Evolutionary conservation across 2,888 invertebrate genomes (phyloP), one percentile per base, ranked within the genome.

Genomic region (Synanthedon tipuliformis): DNA sequence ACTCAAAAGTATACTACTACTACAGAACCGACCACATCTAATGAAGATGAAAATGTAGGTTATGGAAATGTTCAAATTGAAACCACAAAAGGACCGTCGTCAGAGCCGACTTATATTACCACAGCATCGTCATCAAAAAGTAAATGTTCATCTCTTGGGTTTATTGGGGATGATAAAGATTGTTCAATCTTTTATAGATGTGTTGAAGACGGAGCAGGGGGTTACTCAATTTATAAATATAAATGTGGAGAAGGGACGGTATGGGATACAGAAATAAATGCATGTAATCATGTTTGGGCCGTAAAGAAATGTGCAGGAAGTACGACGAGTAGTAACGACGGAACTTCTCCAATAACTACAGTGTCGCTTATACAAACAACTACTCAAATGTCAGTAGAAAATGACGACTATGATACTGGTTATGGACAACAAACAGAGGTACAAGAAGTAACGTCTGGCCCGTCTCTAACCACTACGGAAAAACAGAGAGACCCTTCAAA

Each of bases 121-220:
- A 16, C 45, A 51, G 27, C 5, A 40, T 67, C 64, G 2, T 62
- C 68, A 40, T 8, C 40, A 15, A 15, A 51, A 41, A 51, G 10
- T 51, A 16, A 41, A 16, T 61, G 61, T 51, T 53, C 52, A n/a
- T 41, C 41, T 27, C 76, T 76, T 56, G 88, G 88, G 41, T 89
- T 83, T 62, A 81, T 78, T 59, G 71, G 81, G 2, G 73, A 83
- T 60, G 12, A 68, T 63, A 76, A 75, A n/a, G 84, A 90, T 58
- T 91, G 91, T 57, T 82, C 73, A n/a, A 90, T 89, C 61, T 91
- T 90, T 69, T 89, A 89, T 57, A 82, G 90, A 50, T 91, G 91
- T 59, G 81, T 84, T 0, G 68, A 78, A 50, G 71, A 81, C 55
- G 81, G 76, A 0, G 67, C 74, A 12, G 83, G 81, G 3, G 73